Conservation (phyloP, 2,113 vertebrate species). For the Neogale vison region DNA sequence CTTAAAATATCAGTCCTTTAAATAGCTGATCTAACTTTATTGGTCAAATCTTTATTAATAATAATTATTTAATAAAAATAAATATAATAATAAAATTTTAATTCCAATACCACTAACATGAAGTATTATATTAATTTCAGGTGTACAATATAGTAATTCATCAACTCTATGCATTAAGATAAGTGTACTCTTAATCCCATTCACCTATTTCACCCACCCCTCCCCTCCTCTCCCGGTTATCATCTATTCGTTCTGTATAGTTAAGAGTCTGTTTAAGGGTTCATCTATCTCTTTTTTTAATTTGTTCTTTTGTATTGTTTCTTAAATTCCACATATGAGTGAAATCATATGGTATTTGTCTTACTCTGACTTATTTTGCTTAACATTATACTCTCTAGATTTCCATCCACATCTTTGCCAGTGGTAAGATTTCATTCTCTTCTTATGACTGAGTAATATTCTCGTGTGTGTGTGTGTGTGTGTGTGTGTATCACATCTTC, state of each 20-base stretch:
- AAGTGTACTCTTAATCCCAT: not conserved
- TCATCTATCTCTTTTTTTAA: not conserved
- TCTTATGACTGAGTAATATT: not conserved
- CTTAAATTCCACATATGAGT: not conserved
- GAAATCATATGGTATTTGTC: not conserved
- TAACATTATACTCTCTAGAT: not conserved
- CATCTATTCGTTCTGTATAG: not conserved
- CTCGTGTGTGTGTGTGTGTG: not conserved
- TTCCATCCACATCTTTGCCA: not conserved
- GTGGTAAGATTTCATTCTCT: not conserved
- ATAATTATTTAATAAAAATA: not conserved
- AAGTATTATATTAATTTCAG: not conserved
- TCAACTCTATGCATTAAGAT: not conserved
- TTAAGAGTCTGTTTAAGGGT: not conserved
- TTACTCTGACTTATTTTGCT: not conserved
- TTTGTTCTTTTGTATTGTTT: not conserved
- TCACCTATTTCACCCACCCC: not conserved
- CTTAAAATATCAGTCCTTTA: slow-evolving; percentile 40
- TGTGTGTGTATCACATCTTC: not conserved
- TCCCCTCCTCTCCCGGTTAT: not conserved
- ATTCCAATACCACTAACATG: not conserved
- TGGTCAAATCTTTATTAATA: not conserved
- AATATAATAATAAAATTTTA: not conserved
- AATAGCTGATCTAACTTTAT: slow-evolving; percentile 61
- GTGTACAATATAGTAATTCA: not conserved